A percentile compares a stretch with the other conserved stretches of the same genome.
These are phyloP conservation scores for Decapterus maruadsi DNA, from an alignment of 2,797 vertebrate genomes.

Conservation along the genomic window DNA sequence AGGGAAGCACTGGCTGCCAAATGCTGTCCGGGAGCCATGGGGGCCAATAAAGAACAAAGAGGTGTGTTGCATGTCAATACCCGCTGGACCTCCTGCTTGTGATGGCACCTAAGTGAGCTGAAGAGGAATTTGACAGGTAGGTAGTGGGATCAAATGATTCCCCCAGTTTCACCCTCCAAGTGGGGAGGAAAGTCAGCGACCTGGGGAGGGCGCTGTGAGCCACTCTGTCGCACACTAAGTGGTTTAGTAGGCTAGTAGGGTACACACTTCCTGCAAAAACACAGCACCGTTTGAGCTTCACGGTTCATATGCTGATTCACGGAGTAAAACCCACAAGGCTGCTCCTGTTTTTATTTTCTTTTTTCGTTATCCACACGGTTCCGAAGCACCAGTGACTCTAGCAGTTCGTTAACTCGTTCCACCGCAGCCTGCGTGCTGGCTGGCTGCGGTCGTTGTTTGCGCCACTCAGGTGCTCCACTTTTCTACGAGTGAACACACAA, in stretches of 20 bases:
- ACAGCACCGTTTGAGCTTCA: too few relatives aligned
- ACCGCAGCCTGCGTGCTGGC: conserved; percentile 14
- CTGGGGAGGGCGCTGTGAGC: conserved; percentile 46
- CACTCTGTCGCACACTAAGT: not conserved
- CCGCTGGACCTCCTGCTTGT: conserved; percentile 4
- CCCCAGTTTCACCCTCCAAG: too few relatives aligned
- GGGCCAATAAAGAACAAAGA: conserved; percentile 52
- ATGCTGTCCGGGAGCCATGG: conserved; percentile 8
- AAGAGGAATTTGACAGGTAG: not conserved
- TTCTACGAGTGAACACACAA: not conserved
- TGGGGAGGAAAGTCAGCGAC: not conserved
- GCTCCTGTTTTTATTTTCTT: not conserved
- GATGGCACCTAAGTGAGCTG: conserved; percentile 3
- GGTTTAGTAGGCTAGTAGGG: conserved; percentile 56
- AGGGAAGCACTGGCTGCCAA: conserved; percentile 12
- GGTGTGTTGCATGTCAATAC: not conserved
- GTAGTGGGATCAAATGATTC: not conserved
- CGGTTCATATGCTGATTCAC: not conserved
- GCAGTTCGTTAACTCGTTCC: too few relatives aligned
- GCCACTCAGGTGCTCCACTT: conserved; percentile 30
- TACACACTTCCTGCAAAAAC: conserved; percentile 55
- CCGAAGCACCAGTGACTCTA: not conserved
- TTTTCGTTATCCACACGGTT: too few relatives aligned
- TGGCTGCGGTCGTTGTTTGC: conserved; percentile 14
- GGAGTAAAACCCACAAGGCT: accelerated